Conservation (phyloP, 1,140 invertebrate species). For the Nixonia krombeini region DNA sequence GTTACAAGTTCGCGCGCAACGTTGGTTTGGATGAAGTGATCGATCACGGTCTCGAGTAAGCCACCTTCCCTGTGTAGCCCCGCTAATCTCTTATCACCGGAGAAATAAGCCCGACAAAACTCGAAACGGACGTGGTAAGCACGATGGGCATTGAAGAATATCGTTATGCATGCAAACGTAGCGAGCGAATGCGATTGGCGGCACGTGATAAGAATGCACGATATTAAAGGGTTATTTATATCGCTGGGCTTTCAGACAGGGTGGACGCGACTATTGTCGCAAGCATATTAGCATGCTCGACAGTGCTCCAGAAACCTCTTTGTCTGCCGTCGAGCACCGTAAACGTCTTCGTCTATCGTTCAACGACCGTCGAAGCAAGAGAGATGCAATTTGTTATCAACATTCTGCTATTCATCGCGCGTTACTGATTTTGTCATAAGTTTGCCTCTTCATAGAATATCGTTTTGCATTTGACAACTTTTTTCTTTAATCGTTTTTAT, state of each 20-base stretch:
- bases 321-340: background rate
- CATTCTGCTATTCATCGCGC: no score
- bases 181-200: slow-evolving; percentile 14
- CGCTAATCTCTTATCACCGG: no score
- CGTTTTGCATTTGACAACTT: no score
- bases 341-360: background rate
- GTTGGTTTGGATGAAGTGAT: no score
- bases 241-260: slow-evolving; percentile 2
- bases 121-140: background rate
- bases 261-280: slow-evolving; percentile 3
- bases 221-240: slow-evolving; percentile 19
- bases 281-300: slow-evolving; percentile 8
- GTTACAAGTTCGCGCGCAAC: no score
- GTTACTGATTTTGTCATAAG: no score
- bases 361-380: background rate
- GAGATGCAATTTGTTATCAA: no score
- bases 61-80: no score
- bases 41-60: no score
- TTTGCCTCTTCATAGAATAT: no score
- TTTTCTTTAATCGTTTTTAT: no score
- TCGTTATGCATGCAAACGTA: slow-evolving; percentile 11
- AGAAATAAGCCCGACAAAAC: no score
- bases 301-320: slow-evolving; percentile 6
- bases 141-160: background rate
- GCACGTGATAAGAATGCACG: slow-evolving; percentile 14